A percentile compares a stretch with the other conserved stretches of the same genome.
phyloP scores from a whole-genome alignment of 2,797 vertebrate genomes.

The Gallinago stenura region DNA sequence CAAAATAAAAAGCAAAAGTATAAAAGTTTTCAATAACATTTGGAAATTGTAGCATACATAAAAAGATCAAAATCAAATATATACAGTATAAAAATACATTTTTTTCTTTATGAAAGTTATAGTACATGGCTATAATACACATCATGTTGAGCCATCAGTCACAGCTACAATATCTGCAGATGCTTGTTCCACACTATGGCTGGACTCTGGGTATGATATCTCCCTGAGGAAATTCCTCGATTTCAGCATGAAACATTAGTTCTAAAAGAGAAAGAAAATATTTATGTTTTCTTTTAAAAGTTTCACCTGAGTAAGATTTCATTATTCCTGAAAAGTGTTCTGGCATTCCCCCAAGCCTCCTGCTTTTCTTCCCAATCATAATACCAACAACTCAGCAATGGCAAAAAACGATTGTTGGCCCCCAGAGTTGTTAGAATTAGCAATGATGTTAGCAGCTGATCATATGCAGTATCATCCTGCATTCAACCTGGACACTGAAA shows the following conservation, averaged over 20 bases:
- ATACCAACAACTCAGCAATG: neutral
- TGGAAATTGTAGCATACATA: constrained; percentile 34
- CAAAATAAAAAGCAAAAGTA: constrained; percentile 33
- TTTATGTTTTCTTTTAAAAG: neutral
- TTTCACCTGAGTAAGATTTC: neutral
- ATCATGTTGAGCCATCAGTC: neutral
- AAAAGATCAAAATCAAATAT: constrained; percentile 41
- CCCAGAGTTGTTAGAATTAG: neutral
- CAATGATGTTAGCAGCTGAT: neutral
- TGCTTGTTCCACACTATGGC: constrained; percentile 55
- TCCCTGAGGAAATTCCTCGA: constrained; percentile 81
- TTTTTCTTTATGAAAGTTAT: constrained; percentile 50
- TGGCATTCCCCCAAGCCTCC: neutral
- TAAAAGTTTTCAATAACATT: constrained; percentile 13
- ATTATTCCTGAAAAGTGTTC: neutral
- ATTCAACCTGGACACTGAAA: neutral
- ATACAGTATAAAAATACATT: constrained; percentile 67
- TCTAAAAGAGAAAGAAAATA: constrained; percentile 75
- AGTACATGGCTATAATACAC: constrained; percentile 32
- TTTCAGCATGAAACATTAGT: constrained; percentile 86
- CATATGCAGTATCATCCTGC: neutral
- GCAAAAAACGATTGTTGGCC: neutral
- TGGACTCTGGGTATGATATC: constrained; percentile 82
- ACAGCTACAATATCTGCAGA: constrained; percentile 4
- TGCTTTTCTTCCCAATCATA: neutral